Conservation (phyloP, 2,888 invertebrate species). For the Cataglyphis livida region DNA sequence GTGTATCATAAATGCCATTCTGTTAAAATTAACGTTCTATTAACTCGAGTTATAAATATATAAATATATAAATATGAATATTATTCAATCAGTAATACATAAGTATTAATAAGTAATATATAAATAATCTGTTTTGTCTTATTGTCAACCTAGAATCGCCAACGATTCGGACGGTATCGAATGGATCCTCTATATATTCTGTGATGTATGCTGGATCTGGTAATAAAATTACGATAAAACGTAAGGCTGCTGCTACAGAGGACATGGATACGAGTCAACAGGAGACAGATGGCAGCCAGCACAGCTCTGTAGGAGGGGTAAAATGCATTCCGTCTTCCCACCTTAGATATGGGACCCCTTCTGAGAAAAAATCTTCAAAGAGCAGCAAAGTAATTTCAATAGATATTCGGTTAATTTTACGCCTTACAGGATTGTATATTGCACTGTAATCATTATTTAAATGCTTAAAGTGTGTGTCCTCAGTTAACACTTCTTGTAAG, state of each 20-base stretch:
- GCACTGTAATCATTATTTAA: constrained; percentile 66
- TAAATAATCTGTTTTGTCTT: constrained; percentile 17
- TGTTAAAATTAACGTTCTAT: too few relatives aligned
- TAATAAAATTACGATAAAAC: constrained; percentile 94
- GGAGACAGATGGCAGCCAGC: constrained; percentile 85
- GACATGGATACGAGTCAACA: constrained; percentile 86
- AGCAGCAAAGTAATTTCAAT: constrained; percentile 82
- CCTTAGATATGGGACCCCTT: constrained; percentile 81
- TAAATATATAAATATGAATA: background rate
- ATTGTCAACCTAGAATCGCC: constrained; percentile 75
- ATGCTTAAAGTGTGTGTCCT: constrained; percentile 61
- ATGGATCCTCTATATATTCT: constrained; percentile 90
- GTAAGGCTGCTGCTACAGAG: constrained; percentile 88
- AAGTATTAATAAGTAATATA: background rate
- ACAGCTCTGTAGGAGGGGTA: constrained; percentile 79
- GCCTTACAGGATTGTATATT: constrained; percentile 66
- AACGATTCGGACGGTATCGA: constrained; percentile 86
- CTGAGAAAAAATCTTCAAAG: constrained; percentile 83
- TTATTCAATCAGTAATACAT: background rate
- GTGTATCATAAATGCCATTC: constrained; percentile 13
- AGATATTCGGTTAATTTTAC: constrained; percentile 72
- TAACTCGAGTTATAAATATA: background rate
- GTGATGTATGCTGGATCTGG: constrained; percentile 93
- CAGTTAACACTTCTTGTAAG: constrained; percentile 67
- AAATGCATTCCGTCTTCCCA: constrained; percentile 84